Percentiles rank a stretch among this genome's conserved stretches.
phyloP scores from a whole-genome alignment of 2,797 vertebrate genomes.

The Sebastes matsubarae region DNA sequence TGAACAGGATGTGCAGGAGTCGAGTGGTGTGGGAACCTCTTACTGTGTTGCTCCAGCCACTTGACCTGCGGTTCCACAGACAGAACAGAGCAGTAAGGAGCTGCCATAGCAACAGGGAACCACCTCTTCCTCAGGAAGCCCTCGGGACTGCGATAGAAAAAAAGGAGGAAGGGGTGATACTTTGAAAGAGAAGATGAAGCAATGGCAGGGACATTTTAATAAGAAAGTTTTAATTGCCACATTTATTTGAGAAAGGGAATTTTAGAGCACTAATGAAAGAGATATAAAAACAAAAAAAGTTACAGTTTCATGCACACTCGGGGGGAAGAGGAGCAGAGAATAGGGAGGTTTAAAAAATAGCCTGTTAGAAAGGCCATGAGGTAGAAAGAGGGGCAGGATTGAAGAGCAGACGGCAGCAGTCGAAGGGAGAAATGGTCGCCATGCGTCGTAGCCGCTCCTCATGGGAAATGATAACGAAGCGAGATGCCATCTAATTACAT shows the following conservation, averaged over 20 bases:
- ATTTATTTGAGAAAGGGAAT: constrained; percentile 55
- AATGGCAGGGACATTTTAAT: constrained; percentile 36
- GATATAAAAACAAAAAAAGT: constrained; percentile 31
- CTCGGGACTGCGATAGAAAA: constrained; percentile 6
- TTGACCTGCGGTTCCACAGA: constrained; percentile 46
- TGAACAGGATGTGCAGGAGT: constrained; percentile 13
- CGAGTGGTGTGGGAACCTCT: constrained; percentile 14
- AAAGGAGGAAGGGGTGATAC: constrained; percentile 5
- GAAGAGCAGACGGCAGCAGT: constrained; percentile 38
- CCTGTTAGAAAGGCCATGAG: constrained; percentile 22
- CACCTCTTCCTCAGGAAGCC: constrained; percentile 29
- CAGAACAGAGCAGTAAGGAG: constrained; percentile 38
- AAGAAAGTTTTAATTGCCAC: constrained; percentile 52
- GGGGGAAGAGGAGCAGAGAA: constrained; percentile 7
- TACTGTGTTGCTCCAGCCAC: constrained; percentile 21
- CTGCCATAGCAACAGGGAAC: constrained; percentile 66
- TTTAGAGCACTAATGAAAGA: constrained; percentile 28
- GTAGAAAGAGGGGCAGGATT: constrained; percentile 18
- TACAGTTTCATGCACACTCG: not conserved
- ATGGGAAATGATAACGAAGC: constrained; percentile 65
- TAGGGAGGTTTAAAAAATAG: not conserved
- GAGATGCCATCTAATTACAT: constrained; percentile 74
- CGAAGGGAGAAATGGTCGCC: constrained; percentile 26
- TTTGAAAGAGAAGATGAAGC: constrained; percentile 17
- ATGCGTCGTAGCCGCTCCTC: constrained; percentile 22